phyloP scores from a whole-genome alignment of 2,797 vertebrate species.

The Muscicapa comitata region DNA sequence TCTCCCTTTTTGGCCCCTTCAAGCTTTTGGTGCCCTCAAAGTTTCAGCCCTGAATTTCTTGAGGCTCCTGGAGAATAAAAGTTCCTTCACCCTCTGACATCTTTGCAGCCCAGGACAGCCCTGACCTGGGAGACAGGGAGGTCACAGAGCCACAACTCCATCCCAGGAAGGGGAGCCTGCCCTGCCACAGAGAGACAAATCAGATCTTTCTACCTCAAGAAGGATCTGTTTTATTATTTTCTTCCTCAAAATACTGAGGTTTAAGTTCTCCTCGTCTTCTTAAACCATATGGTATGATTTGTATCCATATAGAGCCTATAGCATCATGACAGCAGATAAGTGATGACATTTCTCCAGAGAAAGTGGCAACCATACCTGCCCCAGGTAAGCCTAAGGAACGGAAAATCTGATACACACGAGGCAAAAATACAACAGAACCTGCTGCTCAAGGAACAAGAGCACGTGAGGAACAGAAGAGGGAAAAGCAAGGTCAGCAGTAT shows the following conservation, averaged over 20 bases:
- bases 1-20: not conserved
- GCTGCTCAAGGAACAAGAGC: not conserved
- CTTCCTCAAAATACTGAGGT: not conserved
- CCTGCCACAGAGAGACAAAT: not conserved
- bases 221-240: not conserved
- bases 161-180: not conserved
- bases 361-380: not conserved
- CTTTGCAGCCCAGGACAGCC: not conserved
- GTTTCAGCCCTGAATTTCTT: not conserved
- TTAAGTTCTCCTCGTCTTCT: not conserved
- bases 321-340: not conserved
- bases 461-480: not conserved
- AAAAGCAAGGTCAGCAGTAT: not conserved
- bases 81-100: not conserved
- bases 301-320: fast-evolving
- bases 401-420: not conserved
- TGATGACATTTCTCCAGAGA: not conserved
- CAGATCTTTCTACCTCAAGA: not conserved
- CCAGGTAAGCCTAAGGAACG: not conserved
- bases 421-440: not conserved
- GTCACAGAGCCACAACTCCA: fast-evolving
- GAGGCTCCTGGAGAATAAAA: not conserved
- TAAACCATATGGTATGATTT: not conserved
- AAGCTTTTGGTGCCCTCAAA: not conserved
- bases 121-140: not conserved